These are phyloP conservation scores for Listrodromus nycthemerus DNA, from an alignment of 2,888 invertebrate genomes.

Conservation along the genomic window DNA sequence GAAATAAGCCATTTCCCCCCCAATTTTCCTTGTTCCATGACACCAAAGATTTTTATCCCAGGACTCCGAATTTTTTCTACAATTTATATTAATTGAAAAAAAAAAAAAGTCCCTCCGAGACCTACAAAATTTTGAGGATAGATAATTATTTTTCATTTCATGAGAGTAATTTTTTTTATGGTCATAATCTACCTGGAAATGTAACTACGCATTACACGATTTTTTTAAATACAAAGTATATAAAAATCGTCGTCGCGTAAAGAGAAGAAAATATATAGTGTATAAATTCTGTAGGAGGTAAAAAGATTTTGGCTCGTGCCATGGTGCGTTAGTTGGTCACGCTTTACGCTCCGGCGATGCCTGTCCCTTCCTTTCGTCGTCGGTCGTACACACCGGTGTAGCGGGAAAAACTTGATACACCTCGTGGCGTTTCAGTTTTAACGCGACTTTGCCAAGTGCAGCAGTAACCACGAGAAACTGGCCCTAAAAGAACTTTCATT, in stretches of 20 bases:
- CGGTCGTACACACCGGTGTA: conserved; percentile 71
- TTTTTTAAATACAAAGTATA: background rate
- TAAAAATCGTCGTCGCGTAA: background rate
- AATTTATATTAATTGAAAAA: background rate
- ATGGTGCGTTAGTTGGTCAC: conserved; percentile 80
- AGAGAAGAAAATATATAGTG: conserved; percentile 1
- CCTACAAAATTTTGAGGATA: background rate
- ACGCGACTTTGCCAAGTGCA: conserved; percentile 68
- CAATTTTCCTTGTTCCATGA: conserved; percentile 55
- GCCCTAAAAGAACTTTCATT: background rate
- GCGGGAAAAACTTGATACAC: conserved; percentile 76
- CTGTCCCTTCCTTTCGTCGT: conserved; percentile 82
- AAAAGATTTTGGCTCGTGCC: conserved; percentile 82
- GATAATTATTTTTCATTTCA: background rate
- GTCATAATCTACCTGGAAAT: background rate
- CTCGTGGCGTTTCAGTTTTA: conserved; percentile 76
- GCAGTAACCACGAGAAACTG: background rate
- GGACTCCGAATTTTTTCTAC: background rate
- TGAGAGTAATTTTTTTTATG: background rate
- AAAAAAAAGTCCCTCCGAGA: background rate
- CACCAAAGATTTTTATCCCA: conserved; percentile 24
- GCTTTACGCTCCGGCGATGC: conserved; percentile 83
- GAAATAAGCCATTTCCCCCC: conserved; percentile 53
- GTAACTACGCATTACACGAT: background rate
- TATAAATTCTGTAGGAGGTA: conserved; percentile 60